Percentiles rank a stretch among this genome's conserved stretches.
These are phyloP conservation scores for Channa argus DNA, from an alignment of 2,113 vertebrate species.

Conservation along the genomic window DNA sequence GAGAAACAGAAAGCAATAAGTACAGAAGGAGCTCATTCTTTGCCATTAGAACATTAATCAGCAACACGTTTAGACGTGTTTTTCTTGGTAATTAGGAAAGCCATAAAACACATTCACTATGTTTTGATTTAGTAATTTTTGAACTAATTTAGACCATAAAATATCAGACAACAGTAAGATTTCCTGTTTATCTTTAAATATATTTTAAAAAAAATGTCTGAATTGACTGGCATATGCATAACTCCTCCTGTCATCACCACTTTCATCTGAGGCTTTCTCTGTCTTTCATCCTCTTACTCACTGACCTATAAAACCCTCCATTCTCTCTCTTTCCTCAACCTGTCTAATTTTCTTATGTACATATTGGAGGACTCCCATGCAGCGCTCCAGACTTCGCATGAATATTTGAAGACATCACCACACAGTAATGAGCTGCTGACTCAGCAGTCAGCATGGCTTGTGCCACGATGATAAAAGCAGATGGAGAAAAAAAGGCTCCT, in stretches of 20 bases:
- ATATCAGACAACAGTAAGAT: no score
- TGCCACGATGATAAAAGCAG: neutral
- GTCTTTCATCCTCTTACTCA: neutral
- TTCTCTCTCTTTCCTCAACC: neutral
- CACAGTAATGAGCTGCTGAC: slow-evolving; percentile 35
- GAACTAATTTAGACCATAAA: no score
- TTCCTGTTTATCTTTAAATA: no score
- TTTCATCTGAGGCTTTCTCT: neutral
- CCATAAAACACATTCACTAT: no score
- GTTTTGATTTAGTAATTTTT: no score
- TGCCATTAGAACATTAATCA: no score
- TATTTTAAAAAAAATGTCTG: no score
- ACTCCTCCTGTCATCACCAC: neutral
- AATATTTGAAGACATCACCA: slow-evolving; percentile 55
- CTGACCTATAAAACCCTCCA: slow-evolving; percentile 5
- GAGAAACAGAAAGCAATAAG: no score
- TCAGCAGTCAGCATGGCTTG: neutral
- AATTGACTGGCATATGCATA: no score
- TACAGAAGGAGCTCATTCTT: no score
- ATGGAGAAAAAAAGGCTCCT: neutral
- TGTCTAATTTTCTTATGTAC: slow-evolving; percentile 40
- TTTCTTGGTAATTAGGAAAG: no score
- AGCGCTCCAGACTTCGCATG: slow-evolving; percentile 24
- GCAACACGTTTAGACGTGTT: no score
- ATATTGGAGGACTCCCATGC: slow-evolving; percentile 14